Evolutionary conservation across 1,140 invertebrate genomes (phyloP), one percentile per base, ranked within the genome.

Genomic region (Drosophila aff.): DNA sequence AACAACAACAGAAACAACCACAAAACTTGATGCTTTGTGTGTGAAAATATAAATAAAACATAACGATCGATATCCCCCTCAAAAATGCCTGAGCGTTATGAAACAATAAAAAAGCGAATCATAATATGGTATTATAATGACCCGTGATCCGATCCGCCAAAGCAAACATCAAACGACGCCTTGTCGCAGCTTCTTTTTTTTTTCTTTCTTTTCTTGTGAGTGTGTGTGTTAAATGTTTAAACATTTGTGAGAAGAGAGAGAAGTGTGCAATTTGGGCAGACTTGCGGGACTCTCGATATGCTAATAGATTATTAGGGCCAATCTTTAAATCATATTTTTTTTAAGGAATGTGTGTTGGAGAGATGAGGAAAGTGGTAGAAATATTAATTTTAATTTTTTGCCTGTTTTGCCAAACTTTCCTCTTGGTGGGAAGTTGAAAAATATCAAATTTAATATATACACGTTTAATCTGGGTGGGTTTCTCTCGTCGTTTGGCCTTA

Each of bases 81-180:
- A 23, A 23, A 66, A 46, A 72, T 63, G 65, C 44, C 40, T 66
- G 73, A 66, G 72, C 81, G 81, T 89, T 89, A 89, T 89, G 85
- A 89, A 89, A 89, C 85, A 89, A 89, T 85, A 89, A 79, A 73
- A 72, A 38, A 66, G 62, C 81, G 86, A 79, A 84, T 81, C 68
- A 64, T 71, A 74, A 83, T 85, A 84, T 85, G 62, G 59, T 76
- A 79, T 79, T 76, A 57, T 57, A 77, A 82, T 76, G 46, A 60
- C 62, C 75, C 55, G 76, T 68, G 63, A 60, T 63, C n/a, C 67
- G 71, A 55, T 40, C 53, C 52, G 52, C 52, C 31, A 65, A 79
- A 50, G 40, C 57, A 79, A 26, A 53, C 15, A 65, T 44, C 58
- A 80, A 55, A 55, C 64, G 63, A 67, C 23, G 38, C 49, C 60